Percentiles rank a stretch among this genome's conserved stretches.
Evolutionary conservation across 2,113 vertebrate species (phyloP).

Genomic region (Pygoscelis adeliae): DNA sequence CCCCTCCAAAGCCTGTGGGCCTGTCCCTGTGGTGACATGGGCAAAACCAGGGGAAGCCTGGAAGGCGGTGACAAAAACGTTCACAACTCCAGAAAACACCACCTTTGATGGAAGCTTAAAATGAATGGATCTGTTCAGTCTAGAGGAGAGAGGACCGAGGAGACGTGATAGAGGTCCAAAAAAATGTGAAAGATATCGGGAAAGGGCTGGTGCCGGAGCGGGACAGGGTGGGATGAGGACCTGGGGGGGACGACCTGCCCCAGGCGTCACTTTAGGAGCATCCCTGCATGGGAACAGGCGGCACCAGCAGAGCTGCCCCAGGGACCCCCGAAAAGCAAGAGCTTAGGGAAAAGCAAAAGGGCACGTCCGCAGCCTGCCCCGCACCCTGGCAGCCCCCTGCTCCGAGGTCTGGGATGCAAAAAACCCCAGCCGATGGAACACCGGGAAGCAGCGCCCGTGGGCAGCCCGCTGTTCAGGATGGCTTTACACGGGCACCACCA

Average conservation of each 20-base stretch:
- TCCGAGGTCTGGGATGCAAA: neutral
- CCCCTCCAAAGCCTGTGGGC: neutral
- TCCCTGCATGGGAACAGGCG: accelerated
- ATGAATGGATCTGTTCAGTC: neutral
- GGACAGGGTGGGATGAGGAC: neutral
- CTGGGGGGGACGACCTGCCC: neutral
- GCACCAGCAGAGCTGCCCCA: neutral
- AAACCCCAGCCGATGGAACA: neutral
- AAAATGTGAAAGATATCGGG: neutral
- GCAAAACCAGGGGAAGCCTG: neutral
- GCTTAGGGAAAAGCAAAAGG: neutral
- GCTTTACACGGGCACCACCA: neutral
- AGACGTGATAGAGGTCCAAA: accelerated
- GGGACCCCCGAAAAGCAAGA: neutral
- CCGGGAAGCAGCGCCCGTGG: neutral
- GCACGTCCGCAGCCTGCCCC: neutral
- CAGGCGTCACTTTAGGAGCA: accelerated
- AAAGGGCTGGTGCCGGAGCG: neutral
- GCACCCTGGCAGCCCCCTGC: neutral
- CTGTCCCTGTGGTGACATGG: neutral
- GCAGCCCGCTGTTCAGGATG: neutral
- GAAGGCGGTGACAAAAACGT: accelerated
- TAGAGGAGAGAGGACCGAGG: neutral
- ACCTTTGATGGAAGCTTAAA: neutral
- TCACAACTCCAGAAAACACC: neutral